A percentile compares a stretch with the other conserved stretches of the same genome.
Conservation (phyloP, 2,797 vertebrate species). For the Microcaecilia unicolor region DNA sequence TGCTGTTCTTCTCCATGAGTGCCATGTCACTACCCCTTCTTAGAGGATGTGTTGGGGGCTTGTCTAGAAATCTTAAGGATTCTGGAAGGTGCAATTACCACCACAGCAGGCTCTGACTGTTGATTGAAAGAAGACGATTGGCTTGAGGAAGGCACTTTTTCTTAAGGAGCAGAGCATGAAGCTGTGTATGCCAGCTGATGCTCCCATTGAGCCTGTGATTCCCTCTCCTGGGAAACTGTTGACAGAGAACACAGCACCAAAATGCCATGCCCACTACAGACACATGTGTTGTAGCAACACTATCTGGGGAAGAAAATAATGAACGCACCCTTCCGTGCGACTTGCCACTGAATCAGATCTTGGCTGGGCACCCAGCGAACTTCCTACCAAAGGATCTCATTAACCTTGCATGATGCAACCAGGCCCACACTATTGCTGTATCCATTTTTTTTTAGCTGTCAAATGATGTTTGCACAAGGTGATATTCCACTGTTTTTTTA, state of each 20-base stretch:
- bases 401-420: not conserved
- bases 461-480: conserved; percentile 2
- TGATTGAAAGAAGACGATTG: too few species aligned
- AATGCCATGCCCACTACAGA: not conserved
- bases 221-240: too few species aligned
- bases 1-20: too few species aligned
- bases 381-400: not conserved
- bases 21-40: too few species aligned
- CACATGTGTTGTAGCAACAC: not conserved
- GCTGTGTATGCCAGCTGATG: too few species aligned
- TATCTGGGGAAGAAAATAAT: not conserved
- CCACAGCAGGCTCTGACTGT: too few species aligned
- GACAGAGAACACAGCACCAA: not conserved
- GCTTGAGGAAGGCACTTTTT: too few species aligned
- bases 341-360: not conserved
- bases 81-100: too few species aligned
- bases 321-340: not conserved
- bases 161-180: too few species aligned
- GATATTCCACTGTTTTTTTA: conserved; percentile 5
- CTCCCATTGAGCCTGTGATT: too few species aligned
- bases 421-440: not conserved
- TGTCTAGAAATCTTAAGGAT: too few species aligned
- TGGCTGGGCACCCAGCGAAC: not conserved
- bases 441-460: not conserved
- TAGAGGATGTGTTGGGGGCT: too few species aligned